These are phyloP conservation scores for Microcaecilia unicolor DNA, from an alignment of 2,797 vertebrate genomes.

Conservation along the genomic window DNA sequence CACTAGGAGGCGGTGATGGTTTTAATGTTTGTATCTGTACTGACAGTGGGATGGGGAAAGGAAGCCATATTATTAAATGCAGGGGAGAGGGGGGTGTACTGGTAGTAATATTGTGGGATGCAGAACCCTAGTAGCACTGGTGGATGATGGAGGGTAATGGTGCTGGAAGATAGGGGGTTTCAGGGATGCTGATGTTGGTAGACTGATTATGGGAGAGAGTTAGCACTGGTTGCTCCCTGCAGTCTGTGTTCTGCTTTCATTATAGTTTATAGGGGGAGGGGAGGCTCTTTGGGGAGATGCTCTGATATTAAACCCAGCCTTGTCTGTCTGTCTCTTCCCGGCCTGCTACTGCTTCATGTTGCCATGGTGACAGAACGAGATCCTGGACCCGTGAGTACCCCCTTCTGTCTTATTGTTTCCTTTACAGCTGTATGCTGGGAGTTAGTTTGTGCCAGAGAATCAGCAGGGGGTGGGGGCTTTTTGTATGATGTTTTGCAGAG, in stretches of 20 bases:
- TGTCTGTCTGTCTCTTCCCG: conserved; percentile 8
- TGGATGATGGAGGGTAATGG: too few species aligned
- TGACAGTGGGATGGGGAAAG: too few species aligned
- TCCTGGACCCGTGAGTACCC: conserved; percentile 76
- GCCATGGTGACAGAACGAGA: conserved; percentile 68
- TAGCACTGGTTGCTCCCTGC: accelerated
- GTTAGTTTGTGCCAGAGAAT: neutral
- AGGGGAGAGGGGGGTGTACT: too few species aligned
- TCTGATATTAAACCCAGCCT: conserved; percentile 4
- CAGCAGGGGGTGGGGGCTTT: accelerated
- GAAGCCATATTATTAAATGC: too few species aligned
- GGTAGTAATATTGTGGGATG: too few species aligned
- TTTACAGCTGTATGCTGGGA: neutral
- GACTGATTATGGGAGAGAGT: neutral
- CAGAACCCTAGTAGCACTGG: too few species aligned
- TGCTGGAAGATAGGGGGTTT: too few species aligned
- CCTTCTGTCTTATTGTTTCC: neutral
- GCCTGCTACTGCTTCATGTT: conserved; percentile 18
- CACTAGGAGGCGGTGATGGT: too few species aligned
- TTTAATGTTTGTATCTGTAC: too few species aligned
- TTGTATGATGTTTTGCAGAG: too few species aligned
- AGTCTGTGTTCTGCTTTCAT: neutral
- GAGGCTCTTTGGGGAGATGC: neutral
- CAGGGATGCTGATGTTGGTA: too few species aligned
- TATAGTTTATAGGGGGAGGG: neutral